Evolutionary conservation across 2,888 invertebrate genomes (phyloP).

Genomic region (Cerceris rybyensis): DNA sequence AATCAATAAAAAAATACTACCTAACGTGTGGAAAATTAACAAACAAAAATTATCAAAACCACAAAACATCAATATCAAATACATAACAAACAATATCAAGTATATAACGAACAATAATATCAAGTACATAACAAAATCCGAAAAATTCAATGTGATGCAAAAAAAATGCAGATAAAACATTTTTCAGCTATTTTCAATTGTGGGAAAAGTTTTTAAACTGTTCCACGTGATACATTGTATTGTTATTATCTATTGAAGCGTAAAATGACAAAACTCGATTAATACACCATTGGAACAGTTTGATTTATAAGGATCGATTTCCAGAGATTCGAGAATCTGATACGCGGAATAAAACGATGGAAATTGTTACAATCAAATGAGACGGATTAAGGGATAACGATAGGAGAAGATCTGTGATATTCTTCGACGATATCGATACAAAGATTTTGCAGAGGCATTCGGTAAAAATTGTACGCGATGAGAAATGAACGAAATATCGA

Average conservation of each 20-base stretch:
- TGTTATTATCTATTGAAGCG: neutral
- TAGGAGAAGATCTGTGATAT: neutral
- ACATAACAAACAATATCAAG: too few relatives aligned
- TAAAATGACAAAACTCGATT: too few relatives aligned
- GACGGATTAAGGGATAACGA: slow-evolving; percentile 10
- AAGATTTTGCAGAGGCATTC: slow-evolving; percentile 4
- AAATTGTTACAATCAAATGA: neutral
- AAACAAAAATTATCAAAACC: too few relatives aligned
- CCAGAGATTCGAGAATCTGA: neutral
- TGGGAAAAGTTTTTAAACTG: neutral
- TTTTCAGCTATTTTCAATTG: neutral
- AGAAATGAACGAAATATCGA: slow-evolving; percentile 35
- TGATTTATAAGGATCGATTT: too few relatives aligned
- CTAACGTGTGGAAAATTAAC: too few relatives aligned
- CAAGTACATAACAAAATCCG: too few relatives aligned
- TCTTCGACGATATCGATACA: slow-evolving; percentile 21
- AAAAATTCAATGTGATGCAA: too few relatives aligned
- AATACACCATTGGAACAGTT: too few relatives aligned
- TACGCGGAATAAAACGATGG: neutral
- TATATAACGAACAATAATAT: too few relatives aligned
- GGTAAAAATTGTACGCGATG: slow-evolving; percentile 26
- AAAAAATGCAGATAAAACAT: too few relatives aligned
- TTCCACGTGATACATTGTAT: neutral
- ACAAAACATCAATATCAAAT: too few relatives aligned
- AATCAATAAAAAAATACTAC: too few relatives aligned